Evolutionary conservation across 2,113 vertebrate species (phyloP).

Genomic region (Tachysurus fulvidraco): DNA sequence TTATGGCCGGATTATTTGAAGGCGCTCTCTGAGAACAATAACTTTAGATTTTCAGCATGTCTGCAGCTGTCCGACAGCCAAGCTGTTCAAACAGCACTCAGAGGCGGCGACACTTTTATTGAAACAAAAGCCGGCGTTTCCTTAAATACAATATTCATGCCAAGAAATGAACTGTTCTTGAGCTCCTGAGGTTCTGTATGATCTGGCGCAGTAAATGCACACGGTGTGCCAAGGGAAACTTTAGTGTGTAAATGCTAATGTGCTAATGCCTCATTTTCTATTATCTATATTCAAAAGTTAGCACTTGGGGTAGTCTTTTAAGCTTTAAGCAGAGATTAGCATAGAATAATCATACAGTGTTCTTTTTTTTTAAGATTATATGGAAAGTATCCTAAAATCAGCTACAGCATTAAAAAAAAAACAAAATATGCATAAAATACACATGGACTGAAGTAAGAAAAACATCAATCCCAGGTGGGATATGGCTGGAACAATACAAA

Average conservation of each 20-base stretch:
- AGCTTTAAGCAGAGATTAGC: not conserved
- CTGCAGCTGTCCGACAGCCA: slow-evolving; percentile 31
- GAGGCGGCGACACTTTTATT: slow-evolving; percentile 39
- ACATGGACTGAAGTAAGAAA: not conserved
- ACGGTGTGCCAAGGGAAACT: slow-evolving; percentile 53
- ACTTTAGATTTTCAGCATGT: slow-evolving; percentile 33
- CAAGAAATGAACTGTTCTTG: slow-evolving; percentile 51
- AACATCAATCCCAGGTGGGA: not conserved
- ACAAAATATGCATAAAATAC: not conserved
- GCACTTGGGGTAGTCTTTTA: not conserved
- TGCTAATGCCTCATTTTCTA: slow-evolving; percentile 13
- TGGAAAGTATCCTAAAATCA: not conserved
- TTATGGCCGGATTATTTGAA: slow-evolving; percentile 37
- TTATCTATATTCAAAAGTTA: not conserved
- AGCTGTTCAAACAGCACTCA: slow-evolving; percentile 41
- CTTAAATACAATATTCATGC: slow-evolving; percentile 45
- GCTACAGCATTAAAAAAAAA: not conserved
- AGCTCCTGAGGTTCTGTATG: slow-evolving; percentile 49
- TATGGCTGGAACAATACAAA: not conserved
- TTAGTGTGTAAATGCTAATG: slow-evolving; percentile 20
- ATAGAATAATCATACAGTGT: not conserved
- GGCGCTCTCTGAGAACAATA: slow-evolving; percentile 41
- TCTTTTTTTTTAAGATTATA: not conserved
- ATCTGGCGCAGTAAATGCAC: slow-evolving; percentile 21
- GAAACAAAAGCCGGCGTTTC: slow-evolving; percentile 45